Conservation (phyloP, 1,140 invertebrate species). For the Lineus longissimus region DNA sequence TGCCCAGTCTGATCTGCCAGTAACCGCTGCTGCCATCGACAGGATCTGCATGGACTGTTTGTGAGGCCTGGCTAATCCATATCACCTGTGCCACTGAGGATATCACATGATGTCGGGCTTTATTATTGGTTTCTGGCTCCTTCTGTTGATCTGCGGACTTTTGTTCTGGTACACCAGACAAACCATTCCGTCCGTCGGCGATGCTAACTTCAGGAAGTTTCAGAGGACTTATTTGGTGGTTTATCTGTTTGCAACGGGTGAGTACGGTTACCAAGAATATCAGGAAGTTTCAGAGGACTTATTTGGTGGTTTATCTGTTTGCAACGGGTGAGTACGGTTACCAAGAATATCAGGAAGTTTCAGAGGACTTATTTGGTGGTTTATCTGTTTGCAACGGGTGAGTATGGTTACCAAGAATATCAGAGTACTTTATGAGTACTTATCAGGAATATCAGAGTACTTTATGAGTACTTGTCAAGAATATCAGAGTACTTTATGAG, state of each 20-base stretch:
- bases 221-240: slow-evolving; percentile 63
- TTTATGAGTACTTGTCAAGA: too few species aligned
- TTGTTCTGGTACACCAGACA: slow-evolving; percentile 45
- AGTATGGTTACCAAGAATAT: too few species aligned
- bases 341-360: slow-evolving; percentile 60
- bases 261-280: too few species aligned
- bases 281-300: slow-evolving; percentile 60
- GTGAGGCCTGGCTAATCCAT: too few species aligned
- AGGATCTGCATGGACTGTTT: too few species aligned
- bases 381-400: slow-evolving; percentile 62
- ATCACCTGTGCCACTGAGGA: too few species aligned
- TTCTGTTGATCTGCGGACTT: slow-evolving; percentile 40
- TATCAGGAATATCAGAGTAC: too few species aligned
- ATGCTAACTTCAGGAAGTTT: slow-evolving; percentile 57
- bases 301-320: slow-evolving; percentile 63
- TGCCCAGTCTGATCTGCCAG: too few species aligned
- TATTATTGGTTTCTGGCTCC: slow-evolving; percentile 38
- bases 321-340: slow-evolving; percentile 57
- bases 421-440: slow-evolving; percentile 58
- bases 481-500: too few species aligned
- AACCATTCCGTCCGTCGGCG: slow-evolving; percentile 29
- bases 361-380: slow-evolving; percentile 63
- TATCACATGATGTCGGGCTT: slow-evolving; percentile 51
- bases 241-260: slow-evolving; percentile 62
- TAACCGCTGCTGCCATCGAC: too few species aligned